Evolutionary conservation across 2,113 vertebrate species (phyloP), one percentile per base, ranked within the genome.

Genomic region (Sceloporus tristichus): DNA sequence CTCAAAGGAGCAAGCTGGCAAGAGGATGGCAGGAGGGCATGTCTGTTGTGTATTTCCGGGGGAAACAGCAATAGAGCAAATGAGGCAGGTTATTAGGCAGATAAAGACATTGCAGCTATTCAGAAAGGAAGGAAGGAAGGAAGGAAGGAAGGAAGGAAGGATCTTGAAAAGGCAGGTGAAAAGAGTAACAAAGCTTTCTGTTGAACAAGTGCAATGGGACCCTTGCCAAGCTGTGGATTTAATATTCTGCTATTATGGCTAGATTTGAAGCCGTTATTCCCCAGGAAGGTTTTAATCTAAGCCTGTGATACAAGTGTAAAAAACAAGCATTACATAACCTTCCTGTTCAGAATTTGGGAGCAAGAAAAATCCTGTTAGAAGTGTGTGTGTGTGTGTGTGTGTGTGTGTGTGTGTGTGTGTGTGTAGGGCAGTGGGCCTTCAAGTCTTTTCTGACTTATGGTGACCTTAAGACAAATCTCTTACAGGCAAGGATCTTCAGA

Each of bases 241-340:
- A 79, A 85, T 92, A 84, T 89, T 92, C 89, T 79, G 87, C 86
- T 92, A 89, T 95, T 92, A 56, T 38, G 38, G 90, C 90, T 77
- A 88, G 23, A 89, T 94, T 86, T 73, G 87, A 95, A 94, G 89
- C 78, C 8, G 90, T 93, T 93, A 91, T 96, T 96, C 87, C 92
- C 92, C 92, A 90, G 83, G 79, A 18, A 21, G 48, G 18, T 87
- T 93, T 95, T 92, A 93, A 95, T 93, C 92, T 91, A 82, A 19
- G 87, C 66, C 84, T 76, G 66, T 9, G 84, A 62, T 88, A 54
- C 53, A 90, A 84, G 59, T 85, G 79, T 79, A 74, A 79, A 90
- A 86, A 9, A 88, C 38, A 71, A 94, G 8, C 75, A 66, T 78
- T 93, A 87, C 74, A 80, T 87, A 91, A 91, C 79, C 78, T 5